Evolutionary conservation across 2,888 invertebrate species (phyloP).

Genomic region (Leptopilina drosophilae): DNA sequence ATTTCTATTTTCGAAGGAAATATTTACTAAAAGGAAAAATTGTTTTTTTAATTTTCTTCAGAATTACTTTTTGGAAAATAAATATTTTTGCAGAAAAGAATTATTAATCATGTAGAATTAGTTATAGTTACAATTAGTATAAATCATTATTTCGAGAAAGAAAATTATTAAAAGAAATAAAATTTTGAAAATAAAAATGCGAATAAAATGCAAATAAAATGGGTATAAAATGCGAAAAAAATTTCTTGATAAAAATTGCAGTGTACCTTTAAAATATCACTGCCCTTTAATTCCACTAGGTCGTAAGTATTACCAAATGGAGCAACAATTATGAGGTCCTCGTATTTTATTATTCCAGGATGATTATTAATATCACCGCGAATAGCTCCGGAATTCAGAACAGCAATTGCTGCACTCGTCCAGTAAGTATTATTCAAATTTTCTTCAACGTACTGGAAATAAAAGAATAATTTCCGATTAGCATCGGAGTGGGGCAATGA

Average conservation of each 20-base stretch:
- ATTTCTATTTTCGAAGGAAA: no score
- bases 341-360: slow-evolving; percentile 80
- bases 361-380: slow-evolving; percentile 82
- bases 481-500: no score
- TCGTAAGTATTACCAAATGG: slow-evolving; percentile 89
- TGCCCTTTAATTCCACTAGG: slow-evolving; percentile 84
- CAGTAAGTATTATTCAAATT: slow-evolving; percentile 78
- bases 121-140: no score
- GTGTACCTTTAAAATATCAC: slow-evolving; percentile 78
- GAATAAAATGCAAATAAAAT: not conserved
- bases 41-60: no score
- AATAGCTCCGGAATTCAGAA: slow-evolving; percentile 85
- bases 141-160: no score
- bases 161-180: no score
- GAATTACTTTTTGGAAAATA: no score
- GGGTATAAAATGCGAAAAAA: not conserved
- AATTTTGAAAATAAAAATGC: no score
- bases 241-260: not conserved
- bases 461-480: not conserved
- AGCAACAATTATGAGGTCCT: slow-evolving; percentile 83
- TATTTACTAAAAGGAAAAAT: no score
- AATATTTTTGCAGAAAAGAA: no score
- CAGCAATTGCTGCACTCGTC: slow-evolving; percentile 83
- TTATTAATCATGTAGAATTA: no score
- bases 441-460: slow-evolving; percentile 77